Evolutionary conservation across 2,888 invertebrate genomes (phyloP).

Genomic region (Acleris sparsana): DNA sequence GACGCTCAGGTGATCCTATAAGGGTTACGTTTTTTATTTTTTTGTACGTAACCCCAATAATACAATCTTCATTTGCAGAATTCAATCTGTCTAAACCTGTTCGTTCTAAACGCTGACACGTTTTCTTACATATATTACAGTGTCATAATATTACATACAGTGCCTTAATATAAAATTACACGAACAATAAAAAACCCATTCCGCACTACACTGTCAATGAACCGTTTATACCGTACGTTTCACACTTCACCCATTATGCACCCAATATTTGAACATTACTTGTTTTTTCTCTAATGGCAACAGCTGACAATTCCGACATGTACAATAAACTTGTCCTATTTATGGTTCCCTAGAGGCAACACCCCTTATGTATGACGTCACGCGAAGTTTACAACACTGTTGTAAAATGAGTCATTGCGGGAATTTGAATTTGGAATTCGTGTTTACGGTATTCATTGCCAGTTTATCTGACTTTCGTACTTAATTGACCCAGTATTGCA

Average conservation of each 20-base stretch:
- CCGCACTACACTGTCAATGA: conserved; percentile 2
- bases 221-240: conserved; percentile 2
- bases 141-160: too few species aligned
- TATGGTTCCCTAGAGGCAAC: conserved; percentile 57
- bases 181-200: neutral
- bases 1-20: too few species aligned
- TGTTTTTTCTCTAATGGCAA: conserved; percentile 8
- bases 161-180: neutral
- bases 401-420: conserved; percentile 17
- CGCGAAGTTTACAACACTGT: conserved; percentile 14
- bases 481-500: too few species aligned
- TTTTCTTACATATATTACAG: too few species aligned
- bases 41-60: too few species aligned
- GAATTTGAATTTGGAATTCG: conserved; percentile 11
- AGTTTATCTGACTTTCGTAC: too few species aligned
- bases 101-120: too few species aligned
- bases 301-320: conserved; percentile 20
- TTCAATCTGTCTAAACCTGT: too few species aligned
- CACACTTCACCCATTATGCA: neutral
- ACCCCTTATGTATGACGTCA: conserved; percentile 33
- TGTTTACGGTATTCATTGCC: neutral
- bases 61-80: too few species aligned
- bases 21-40: too few species aligned
- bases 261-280: neutral
- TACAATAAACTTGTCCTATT: conserved; percentile 55